Evolutionary conservation across 2,113 vertebrate species (phyloP).

Genomic region (Rattus rattus): DNA sequence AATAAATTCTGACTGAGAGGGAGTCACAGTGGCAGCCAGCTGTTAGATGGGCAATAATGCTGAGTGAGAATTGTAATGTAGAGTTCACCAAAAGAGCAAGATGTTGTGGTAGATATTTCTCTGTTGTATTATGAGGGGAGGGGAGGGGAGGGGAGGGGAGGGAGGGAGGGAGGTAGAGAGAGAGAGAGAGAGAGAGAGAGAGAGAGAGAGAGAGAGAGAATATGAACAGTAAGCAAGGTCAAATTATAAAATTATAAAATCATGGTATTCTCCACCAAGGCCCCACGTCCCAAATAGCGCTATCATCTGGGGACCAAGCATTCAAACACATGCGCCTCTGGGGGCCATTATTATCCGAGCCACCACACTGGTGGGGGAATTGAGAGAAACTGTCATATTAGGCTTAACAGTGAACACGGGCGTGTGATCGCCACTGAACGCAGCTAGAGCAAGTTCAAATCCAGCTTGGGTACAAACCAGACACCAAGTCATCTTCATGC

Average conservation of each 20-base stretch:
- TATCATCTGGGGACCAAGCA: neutral
- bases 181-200: no score
- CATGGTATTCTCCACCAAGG: neutral
- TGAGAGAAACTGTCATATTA: neutral
- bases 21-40: neutral
- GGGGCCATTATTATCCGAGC: no score
- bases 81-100: neutral
- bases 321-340: neutral
- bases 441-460: neutral
- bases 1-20: neutral
- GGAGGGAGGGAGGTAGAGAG: neutral
- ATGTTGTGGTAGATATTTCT: neutral
- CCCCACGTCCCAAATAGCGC: neutral
- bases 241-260: neutral
- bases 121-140: neutral
- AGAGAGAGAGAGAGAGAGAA: neutral
- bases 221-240: neutral
- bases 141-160: no score
- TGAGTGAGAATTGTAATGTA: neutral
- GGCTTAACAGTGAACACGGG: neutral
- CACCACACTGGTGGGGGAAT: neutral
- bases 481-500: neutral
- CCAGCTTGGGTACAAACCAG: neutral
- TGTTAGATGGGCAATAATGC: neutral
- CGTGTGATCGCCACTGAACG: neutral